phyloP scores from a whole-genome alignment of 2,888 invertebrate species.

The Phoenoteleia sp. region DNA sequence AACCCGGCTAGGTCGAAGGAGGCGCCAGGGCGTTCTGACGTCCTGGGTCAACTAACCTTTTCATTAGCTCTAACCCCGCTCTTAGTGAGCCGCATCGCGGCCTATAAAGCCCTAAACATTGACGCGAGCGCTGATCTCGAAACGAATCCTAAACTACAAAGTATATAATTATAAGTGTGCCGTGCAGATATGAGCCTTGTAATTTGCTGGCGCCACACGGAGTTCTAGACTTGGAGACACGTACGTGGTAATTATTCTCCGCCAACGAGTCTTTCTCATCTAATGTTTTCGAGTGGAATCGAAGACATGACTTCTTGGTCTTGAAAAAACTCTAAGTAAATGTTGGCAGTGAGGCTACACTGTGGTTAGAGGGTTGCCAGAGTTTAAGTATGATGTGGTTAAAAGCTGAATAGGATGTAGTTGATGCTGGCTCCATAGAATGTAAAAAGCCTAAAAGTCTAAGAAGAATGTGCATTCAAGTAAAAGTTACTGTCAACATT shows the following conservation, averaged over 20 bases:
- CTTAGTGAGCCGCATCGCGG: slow-evolving; percentile 79
- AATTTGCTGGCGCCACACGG: slow-evolving; percentile 86
- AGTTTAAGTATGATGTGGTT: too few species aligned
- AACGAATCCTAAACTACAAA: slow-evolving; percentile 76
- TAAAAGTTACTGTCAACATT: too few species aligned
- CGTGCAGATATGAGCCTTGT: slow-evolving; percentile 83
- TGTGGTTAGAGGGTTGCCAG: too few species aligned
- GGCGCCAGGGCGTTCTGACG: slow-evolving; percentile 86
- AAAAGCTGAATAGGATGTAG: too few species aligned
- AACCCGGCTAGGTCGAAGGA: slow-evolving; percentile 77
- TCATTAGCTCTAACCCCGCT: slow-evolving; percentile 85
- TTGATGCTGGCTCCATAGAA: too few species aligned
- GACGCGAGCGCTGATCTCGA: slow-evolving; percentile 82
- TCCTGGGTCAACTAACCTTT: slow-evolving; percentile 86
- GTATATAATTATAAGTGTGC: slow-evolving; percentile 85
- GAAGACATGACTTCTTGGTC: slow-evolving; percentile 32
- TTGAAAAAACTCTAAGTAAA: too few species aligned
- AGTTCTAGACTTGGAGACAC: slow-evolving; percentile 84
- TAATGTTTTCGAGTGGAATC: slow-evolving; percentile 2
- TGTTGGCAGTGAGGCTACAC: too few species aligned
- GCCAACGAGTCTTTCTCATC: slow-evolving; percentile 35
- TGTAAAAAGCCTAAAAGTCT: too few species aligned
- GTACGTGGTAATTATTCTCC: slow-evolving; percentile 83
- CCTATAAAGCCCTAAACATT: slow-evolving; percentile 84
- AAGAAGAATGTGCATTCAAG: too few species aligned